A percentile compares a stretch with the other conserved stretches of the same genome.
Evolutionary conservation across 2,113 vertebrate genomes (phyloP).

Genomic region (Oplegnathus fasciatus): DNA sequence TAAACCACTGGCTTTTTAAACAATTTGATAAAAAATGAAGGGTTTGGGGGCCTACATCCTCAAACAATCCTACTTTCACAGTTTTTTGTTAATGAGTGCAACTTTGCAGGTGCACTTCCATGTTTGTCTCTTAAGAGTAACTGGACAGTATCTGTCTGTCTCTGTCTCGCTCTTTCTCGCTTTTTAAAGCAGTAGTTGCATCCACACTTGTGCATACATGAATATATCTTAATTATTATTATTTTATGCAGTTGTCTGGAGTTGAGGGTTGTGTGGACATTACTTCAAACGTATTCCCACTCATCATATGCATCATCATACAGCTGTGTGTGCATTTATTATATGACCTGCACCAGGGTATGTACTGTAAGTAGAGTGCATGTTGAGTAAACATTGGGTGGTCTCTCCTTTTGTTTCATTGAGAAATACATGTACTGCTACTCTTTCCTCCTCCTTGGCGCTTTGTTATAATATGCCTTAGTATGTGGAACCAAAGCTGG

Average conservation of each 20-base stretch:
- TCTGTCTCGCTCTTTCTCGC: not conserved
- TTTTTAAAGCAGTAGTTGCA: not conserved
- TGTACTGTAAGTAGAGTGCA: not conserved
- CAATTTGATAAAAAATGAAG: not conserved
- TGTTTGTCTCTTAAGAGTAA: not conserved
- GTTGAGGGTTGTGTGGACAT: not conserved
- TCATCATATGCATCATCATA: not conserved
- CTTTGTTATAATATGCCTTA: not conserved
- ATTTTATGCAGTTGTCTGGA: not conserved
- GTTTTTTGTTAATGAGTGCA: not conserved
- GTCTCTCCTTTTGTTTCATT: not conserved
- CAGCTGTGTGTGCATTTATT: not conserved
- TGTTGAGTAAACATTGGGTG: not conserved
- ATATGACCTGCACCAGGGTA: not conserved
- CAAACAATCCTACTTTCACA: not conserved
- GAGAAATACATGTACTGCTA: not conserved
- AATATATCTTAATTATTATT: not conserved
- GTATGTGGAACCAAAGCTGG: not conserved
- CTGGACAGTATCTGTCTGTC: not conserved
- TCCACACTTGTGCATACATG: not conserved
- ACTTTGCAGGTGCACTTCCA: not conserved
- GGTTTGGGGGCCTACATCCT: not conserved
- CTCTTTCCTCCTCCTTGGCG: not conserved
- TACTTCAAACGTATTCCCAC: conserved; percentile 10
- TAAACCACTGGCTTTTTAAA: not conserved